Evolutionary conservation across 2,113 vertebrate species (phyloP), one percentile per base, ranked within the genome.

Genomic region (Trochalopteron elliotii): DNA sequence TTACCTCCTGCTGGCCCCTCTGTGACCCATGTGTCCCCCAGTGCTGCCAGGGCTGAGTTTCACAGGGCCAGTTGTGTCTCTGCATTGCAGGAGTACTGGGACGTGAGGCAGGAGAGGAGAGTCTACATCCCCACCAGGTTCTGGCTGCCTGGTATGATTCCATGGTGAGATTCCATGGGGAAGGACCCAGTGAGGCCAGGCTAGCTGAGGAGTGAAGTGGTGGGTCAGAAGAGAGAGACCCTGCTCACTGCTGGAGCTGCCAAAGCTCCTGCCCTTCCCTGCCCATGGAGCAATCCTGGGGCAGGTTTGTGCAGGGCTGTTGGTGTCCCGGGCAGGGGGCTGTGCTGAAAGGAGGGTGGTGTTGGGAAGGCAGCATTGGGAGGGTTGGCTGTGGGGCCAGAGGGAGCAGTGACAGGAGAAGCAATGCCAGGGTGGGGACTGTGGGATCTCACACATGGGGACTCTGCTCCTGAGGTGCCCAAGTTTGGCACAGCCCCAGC

Each of bases 281-380:
- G 5, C 22, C n/a, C 14, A 0, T 5, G 11, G 7, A 15, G 17
- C 7, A 13, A 33, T 24, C 3, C 16, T 8, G 27, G 1, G 17
- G 22, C 33, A 28, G 52, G 57, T 75, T 25, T 35, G 71, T 15
- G 3, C 25, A n/a, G 70, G 53, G 77, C 83, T 40, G 14, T 7
- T 53, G 55, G n/a, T 74, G 65, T 28, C 5, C 1, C 4, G 0
- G 42, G 12, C 42, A 13, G 16, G 37, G 19, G 14, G 5, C 17
- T 16, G 11, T 50, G 17, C 25, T n/a, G 59, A n/a, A 13, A 49
- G 65, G 14, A 65, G 39, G 31, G 16, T 15, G 35, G 16, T 13
- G 2, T 31, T 13, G 30, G 70, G 21, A 49, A 30, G 30, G 28
- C 24, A 67, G 23, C 3, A 0, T 19, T 57, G n/a, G 5, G 20